Conservation (phyloP, 92 coral and sea anemone species). For the Meandrina meandrites region DNA sequence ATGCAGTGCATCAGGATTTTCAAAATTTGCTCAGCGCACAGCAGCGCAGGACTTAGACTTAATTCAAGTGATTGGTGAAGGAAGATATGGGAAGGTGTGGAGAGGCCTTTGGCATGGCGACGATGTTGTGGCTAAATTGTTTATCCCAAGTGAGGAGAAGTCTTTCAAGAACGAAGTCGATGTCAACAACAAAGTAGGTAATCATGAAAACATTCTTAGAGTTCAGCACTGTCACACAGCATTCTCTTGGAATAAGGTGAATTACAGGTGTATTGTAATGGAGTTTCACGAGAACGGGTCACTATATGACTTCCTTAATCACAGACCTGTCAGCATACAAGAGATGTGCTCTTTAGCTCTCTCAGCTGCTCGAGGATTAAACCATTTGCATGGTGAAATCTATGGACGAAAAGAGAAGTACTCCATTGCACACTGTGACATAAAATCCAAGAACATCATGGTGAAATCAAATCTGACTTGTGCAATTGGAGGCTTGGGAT, state of each 20-base stretch:
- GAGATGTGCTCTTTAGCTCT: conserved; percentile 86
- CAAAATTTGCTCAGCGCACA: conserved; percentile 88
- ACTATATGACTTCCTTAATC: conserved; percentile 83
- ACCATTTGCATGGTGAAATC: conserved; percentile 93
- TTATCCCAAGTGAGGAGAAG: conserved; percentile 81
- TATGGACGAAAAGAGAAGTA: conserved; percentile 84
- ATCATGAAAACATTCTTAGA: conserved; percentile 81
- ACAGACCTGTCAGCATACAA: conserved; percentile 77
- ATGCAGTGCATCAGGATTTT: conserved; percentile 85
- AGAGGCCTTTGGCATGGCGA: conserved; percentile 90
- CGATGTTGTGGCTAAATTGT: conserved; percentile 90
- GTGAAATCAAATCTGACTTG: conserved; percentile 92
- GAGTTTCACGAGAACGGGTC: conserved; percentile 92
- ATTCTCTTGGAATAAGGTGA: conserved; percentile 54
- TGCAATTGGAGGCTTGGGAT: conserved; percentile 90
- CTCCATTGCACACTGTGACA: conserved; percentile 95
- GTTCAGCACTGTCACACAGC: conserved; percentile 28
- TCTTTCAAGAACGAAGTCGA: conserved; percentile 90
- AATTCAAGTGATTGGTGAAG: conserved; percentile 87
- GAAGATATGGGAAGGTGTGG: conserved; percentile 91
- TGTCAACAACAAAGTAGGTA: conserved; percentile 80
- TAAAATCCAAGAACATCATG: conserved; percentile 92
- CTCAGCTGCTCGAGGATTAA: conserved; percentile 90
- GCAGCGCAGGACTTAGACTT: conserved; percentile 87
- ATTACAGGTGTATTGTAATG: conserved; percentile 92